phyloP scores from a whole-genome alignment of 2,888 invertebrate genomes.

The Dynastes maya region DNA sequence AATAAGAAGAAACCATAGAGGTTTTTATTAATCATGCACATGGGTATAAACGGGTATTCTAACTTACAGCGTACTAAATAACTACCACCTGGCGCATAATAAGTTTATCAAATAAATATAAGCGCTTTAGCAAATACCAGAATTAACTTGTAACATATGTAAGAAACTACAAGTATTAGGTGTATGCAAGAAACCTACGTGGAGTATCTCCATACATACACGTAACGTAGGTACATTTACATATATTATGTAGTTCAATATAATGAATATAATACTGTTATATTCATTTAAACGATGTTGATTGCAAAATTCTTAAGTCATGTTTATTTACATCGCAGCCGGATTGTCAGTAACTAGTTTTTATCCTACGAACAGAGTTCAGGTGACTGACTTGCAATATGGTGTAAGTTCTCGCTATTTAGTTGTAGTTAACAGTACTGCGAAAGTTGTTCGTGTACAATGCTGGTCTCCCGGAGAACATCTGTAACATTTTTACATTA shows the following conservation, averaged over 20 bases:
- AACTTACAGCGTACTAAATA: no score
- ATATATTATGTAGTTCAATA: not conserved
- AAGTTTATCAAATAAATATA: no score
- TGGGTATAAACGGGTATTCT: no score
- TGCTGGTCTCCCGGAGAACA: slow-evolving; percentile 48
- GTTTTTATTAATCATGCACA: no score
- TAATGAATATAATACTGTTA: slow-evolving; percentile 1
- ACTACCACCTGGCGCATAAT: no score
- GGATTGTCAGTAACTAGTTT: slow-evolving; percentile 53
- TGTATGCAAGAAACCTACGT: no score
- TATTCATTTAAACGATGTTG: slow-evolving; percentile 17
- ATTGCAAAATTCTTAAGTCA: slow-evolving; percentile 30
- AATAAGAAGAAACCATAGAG: no score
- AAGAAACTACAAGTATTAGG: no score
- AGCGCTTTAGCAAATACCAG: no score
- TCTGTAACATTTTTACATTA: slow-evolving; percentile 49
- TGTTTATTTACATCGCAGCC: slow-evolving; percentile 46
- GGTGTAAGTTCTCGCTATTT: slow-evolving; percentile 53
- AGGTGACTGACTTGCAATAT: slow-evolving; percentile 55
- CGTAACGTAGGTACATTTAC: no score
- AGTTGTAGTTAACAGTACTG: slow-evolving; percentile 52
- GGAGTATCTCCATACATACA: no score
- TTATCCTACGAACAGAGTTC: slow-evolving; percentile 50
- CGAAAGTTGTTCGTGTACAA: slow-evolving; percentile 52
- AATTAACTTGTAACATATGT: no score